Conservation (phyloP, 2,797 vertebrate species). For the Diplodus sargus region DNA sequence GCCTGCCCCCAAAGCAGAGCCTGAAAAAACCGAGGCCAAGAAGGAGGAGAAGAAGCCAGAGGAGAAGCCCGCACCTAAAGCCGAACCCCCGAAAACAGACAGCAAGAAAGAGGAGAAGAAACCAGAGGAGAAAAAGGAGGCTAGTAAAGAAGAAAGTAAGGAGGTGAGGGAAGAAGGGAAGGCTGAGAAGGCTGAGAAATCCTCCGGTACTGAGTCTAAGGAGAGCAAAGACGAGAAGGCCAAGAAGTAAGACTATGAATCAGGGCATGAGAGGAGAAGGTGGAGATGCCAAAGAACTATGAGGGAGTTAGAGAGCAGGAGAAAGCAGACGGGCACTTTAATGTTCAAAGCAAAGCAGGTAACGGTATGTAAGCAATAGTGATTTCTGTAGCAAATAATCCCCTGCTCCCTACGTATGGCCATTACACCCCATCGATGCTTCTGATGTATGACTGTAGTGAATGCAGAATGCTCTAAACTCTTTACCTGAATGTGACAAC, state of each 20-base stretch:
- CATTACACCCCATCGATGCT: constrained; percentile 79
- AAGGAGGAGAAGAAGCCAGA: constrained; percentile 68
- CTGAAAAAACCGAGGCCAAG: constrained; percentile 76
- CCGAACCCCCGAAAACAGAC: constrained; percentile 67
- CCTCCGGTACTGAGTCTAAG: constrained; percentile 86
- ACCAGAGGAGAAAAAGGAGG: constrained; percentile 68
- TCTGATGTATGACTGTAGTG: constrained; percentile 87
- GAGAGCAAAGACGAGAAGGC: constrained; percentile 84
- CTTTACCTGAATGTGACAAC: constrained; percentile 86
- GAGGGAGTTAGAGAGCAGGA: constrained; percentile 45
- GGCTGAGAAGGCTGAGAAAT: constrained; percentile 85
- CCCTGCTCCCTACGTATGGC: constrained; percentile 73
- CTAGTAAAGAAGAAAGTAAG: constrained; percentile 69
- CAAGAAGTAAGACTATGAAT: constrained; percentile 80
- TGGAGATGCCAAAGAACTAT: constrained; percentile 74
- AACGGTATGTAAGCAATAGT: constrained; percentile 84
- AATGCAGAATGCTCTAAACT: constrained; percentile 87
- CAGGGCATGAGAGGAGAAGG: constrained; percentile 31
- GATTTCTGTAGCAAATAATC: constrained; percentile 80
- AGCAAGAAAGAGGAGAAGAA: constrained; percentile 79
- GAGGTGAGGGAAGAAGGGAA: constrained; percentile 68
- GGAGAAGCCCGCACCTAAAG: constrained; percentile 60
- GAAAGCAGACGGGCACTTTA: constrained; percentile 75
- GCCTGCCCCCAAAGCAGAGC: constrained; percentile 61
- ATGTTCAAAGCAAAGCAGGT: constrained; percentile 68